A percentile compares a stretch with the other conserved stretches of the same genome.
Evolutionary conservation across 2,888 invertebrate species (phyloP).

Genomic region (Deladenus siricidicola): DNA sequence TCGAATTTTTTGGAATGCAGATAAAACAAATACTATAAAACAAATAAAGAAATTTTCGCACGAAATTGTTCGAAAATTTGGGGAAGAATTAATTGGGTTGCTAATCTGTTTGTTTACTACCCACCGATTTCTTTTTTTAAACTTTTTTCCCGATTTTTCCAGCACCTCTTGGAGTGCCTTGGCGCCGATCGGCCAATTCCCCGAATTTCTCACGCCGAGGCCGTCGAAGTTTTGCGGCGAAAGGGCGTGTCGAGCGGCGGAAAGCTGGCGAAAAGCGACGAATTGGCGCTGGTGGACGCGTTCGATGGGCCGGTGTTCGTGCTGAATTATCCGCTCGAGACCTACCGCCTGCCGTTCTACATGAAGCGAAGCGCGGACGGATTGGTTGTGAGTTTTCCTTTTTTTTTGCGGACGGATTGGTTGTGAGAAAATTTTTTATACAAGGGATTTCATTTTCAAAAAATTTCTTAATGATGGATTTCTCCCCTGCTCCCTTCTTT

Average conservation of each 20-base stretch:
- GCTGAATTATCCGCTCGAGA: constrained; percentile 75
- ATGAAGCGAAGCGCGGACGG: constrained; percentile 58
- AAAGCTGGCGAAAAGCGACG: constrained; percentile 38
- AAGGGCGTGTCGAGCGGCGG: constrained; percentile 13
- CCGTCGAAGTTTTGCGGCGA: constrained; percentile 26
- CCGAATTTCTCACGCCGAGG: constrained; percentile 36
- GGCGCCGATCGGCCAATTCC: constrained; percentile 16
- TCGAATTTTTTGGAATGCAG: too few species aligned
- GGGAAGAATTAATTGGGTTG: too few species aligned
- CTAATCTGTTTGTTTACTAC: too few species aligned
- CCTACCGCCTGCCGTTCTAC: constrained; percentile 93
- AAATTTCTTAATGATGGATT: too few species aligned
- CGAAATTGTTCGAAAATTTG: too few species aligned
- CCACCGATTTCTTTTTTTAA: too few species aligned
- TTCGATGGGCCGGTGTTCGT: constrained; percentile 73
- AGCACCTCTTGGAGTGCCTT: constrained; percentile 14
- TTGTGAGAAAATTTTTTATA: constrained; percentile 1
- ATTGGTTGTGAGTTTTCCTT: not conserved
- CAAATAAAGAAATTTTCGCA: too few species aligned
- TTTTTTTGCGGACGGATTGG: not conserved
- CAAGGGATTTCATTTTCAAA: too few species aligned
- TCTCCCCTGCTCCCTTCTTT: too few species aligned
- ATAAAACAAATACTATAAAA: too few species aligned
- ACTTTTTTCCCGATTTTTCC: not conserved
- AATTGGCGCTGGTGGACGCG: constrained; percentile 31